Evolutionary conservation across 2,888 invertebrate genomes (phyloP), one percentile per base, ranked within the genome.

Genomic region (Onthophagus sagittarius): DNA sequence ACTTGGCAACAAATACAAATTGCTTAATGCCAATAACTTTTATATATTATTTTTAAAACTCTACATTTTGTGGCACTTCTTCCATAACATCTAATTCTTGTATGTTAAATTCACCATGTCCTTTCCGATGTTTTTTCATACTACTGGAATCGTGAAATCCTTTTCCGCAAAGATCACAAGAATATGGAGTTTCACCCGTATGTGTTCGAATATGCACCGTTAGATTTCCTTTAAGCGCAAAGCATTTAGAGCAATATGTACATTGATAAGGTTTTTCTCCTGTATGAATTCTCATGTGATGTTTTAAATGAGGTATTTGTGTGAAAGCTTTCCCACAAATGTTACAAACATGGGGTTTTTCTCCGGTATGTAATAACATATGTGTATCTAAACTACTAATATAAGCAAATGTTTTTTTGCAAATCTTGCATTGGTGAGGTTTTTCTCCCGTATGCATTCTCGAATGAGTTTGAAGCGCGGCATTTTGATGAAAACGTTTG

Each of bases 371-470:
- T 1, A 80, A 81, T 15, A 82, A 73, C 74, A 81, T 79, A 72
- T 84, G 84, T 62, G 79, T 79, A 13, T 81, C 80, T 15, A 83
- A 78, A 23, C 79, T 80, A 62, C 81, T 78, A 53, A 79, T 78
- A 67, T 82, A 82, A 2, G 80, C 78, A 72, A 83, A 84, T 4
- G 78, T 75, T 77, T 82, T 83, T 9, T 80, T 78, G 74, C 84
- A 84, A 65, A 80, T 75, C 5, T 78, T 71, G 72, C 83, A 83
- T 13, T 77, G 78, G 73, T 79, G 80, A 1, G 82, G 82, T 74
- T 81, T 81, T 53, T 80, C 79, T 1, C 83, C 83, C 0, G 82
- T 82, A 72, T 84, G 84, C 4, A 79, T 79, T 72, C 79, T 71
- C 11, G 62, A 70, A 62, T 77, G 77, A 6, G 72, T 63, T 14